Evolutionary conservation across 2,797 vertebrate species (phyloP).

Genomic region (Pantherophis vulpinus): DNA sequence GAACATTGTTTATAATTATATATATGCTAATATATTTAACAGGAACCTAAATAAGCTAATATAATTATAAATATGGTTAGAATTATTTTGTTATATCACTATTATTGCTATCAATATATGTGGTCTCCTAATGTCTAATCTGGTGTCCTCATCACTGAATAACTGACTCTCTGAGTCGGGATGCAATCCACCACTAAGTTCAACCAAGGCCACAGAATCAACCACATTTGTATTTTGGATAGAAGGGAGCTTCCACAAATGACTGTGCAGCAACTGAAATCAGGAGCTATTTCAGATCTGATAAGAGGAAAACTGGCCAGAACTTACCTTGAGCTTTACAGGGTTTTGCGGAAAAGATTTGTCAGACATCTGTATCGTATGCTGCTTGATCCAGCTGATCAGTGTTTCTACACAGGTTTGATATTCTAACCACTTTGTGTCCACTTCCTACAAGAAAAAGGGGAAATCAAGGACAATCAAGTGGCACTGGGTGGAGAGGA

Average conservation of each 20-base stretch:
- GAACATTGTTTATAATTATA: too few relatives aligned
- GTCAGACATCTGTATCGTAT: conserved; percentile 89
- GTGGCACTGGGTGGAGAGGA: not conserved
- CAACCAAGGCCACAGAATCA: not conserved
- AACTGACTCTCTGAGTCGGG: not conserved
- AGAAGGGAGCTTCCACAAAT: not conserved
- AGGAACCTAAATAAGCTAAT: too few relatives aligned
- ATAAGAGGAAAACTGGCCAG: not conserved
- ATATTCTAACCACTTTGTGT: conserved; percentile 92
- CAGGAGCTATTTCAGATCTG: not conserved
- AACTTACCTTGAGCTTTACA: conserved; percentile 91
- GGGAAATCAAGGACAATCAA: not conserved
- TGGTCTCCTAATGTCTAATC: not conserved
- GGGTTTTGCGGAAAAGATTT: conserved; percentile 97
- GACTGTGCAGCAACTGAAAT: not conserved
- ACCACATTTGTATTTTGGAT: not conserved
- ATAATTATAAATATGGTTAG: too few relatives aligned
- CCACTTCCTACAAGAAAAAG: conserved; percentile 82
- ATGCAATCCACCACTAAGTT: not conserved
- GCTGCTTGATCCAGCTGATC: conserved; percentile 95
- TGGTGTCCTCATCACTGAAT: not conserved
- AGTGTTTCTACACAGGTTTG: conserved; percentile 87
- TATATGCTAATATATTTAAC: too few relatives aligned
- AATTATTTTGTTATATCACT: too few relatives aligned
- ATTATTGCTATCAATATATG: too few relatives aligned